Evolutionary conservation across 2,113 vertebrate genomes (phyloP).

Genomic region (Oceanites oceanicus): DNA sequence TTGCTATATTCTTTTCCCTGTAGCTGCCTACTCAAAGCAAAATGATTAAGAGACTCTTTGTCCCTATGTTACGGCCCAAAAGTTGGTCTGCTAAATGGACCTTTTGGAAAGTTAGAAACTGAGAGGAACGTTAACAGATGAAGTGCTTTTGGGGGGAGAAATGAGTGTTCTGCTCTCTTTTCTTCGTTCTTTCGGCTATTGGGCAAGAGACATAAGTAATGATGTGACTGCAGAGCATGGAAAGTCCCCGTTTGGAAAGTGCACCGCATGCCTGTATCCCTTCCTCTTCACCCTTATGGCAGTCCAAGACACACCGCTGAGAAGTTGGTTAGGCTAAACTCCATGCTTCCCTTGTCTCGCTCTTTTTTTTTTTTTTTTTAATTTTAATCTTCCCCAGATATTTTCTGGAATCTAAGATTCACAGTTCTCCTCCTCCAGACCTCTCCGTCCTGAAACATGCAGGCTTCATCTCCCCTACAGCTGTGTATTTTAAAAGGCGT

Average conservation of each 20-base stretch:
- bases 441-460: background rate
- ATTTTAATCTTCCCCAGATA: background rate
- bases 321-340: background rate
- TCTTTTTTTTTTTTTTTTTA: too few species aligned
- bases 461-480: background rate
- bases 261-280: too few species aligned
- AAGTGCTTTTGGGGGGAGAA: background rate
- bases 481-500: background rate
- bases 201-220: background rate
- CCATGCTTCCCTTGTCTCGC: rapidly evolving
- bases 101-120: background rate
- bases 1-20: background rate
- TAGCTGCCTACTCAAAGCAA: background rate
- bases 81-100: background rate
- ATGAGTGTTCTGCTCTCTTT: background rate
- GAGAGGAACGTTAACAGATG: background rate
- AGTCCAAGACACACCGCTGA: background rate
- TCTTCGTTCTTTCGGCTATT: background rate
- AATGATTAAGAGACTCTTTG: background rate
- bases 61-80: background rate
- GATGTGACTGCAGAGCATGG: background rate
- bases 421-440: background rate
- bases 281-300: background rate
- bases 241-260: background rate
- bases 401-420: background rate